Base-by-base conservation (phyloP, 2,113 vertebrate genomes). In the Crotophaga sulcirostris region DNA sequence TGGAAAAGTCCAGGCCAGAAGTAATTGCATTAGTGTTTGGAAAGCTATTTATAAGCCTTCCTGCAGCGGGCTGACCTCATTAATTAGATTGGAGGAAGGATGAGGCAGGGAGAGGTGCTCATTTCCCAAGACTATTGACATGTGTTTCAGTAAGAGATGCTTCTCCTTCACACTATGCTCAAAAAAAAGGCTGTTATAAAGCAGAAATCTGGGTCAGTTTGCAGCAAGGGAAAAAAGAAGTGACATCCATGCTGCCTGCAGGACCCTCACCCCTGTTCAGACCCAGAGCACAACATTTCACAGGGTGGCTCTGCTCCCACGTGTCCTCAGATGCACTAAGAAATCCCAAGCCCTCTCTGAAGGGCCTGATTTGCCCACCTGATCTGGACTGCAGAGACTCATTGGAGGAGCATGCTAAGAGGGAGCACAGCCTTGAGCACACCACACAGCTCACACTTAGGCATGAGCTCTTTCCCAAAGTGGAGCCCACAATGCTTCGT, bases 41-140 rank as follows among this genome's bases (percentile, higher is more conserved):
- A 92, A 97, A 97, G 96, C 90, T 97, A 97, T 96, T 97, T 97
- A 89, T 92, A 96, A 96, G 66, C 51, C 80, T 96, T 40, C 3
- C 89, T 97, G 96, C 93, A 89, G 90, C 84, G 93, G 60, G 70
- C 89, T 69, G 81, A 92, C 90, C 79, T 96, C 92, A 87, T 67
- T 87, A 93, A 95, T 85, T 93, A 89, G 73, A 38, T 0, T 76
- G 52, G 33, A 42, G 54, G 83, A 86, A 88, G 87, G 79, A 80
- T 49, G 75, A 86, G 78, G 72, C 78, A 93, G 49, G 40, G 73
- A 91, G 40, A 75, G 33, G 34, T 0, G 3, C 84, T 95, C 42
- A 21, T 95, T 94, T 88, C 78, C 83, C 82, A 66, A 74, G 60
- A 52, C 59, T 38, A 47, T 45, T 77, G 90, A 76, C 82, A 94